Conservation (phyloP, 2,797 vertebrate genomes). For the Austrolebias charrua region DNA sequence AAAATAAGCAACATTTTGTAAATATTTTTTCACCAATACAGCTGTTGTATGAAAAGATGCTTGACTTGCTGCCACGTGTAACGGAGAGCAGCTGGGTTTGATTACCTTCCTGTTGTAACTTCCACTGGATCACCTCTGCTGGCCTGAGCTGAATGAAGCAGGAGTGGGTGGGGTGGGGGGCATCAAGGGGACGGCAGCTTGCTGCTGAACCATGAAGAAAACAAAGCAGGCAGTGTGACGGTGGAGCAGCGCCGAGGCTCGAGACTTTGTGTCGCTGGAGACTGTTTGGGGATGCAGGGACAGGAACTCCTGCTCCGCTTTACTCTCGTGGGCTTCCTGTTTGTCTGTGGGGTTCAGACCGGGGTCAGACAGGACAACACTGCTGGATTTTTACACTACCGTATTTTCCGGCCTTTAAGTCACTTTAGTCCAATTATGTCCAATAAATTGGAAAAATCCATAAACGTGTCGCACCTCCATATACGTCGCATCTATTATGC, state of each 20-base stretch:
- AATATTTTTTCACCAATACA: conserved; percentile 39
- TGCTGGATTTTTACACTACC: conserved; percentile 24
- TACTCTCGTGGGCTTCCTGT: conserved; percentile 52
- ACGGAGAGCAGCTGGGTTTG: conserved; percentile 75
- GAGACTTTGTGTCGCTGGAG: conserved; percentile 41
- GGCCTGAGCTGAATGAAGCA: conserved; percentile 74
- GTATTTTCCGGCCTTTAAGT: too few species aligned
- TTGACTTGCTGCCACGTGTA: conserved; percentile 67
- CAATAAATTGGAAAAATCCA: too few species aligned
- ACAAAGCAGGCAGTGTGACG: conserved; percentile 78
- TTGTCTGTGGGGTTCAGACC: conserved; percentile 41
- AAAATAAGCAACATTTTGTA: conserved; percentile 23
- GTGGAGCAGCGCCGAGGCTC: conserved; percentile 30
- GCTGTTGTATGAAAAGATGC: conserved; percentile 67
- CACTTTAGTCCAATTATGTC: too few species aligned
- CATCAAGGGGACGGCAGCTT: conserved; percentile 70
- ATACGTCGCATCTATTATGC: too few species aligned
- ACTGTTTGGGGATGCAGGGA: conserved; percentile 42
- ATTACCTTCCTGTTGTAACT: conserved; percentile 74
- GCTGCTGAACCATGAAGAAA: conserved; percentile 64
- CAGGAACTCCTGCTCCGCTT: conserved; percentile 48
- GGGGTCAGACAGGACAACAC: conserved; percentile 32
- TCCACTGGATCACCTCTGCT: conserved; percentile 78
- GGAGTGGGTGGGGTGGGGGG: conserved; percentile 39
- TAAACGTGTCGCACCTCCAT: too few species aligned